These are phyloP conservation scores for Acarapis woodi DNA, from an alignment of 1,140 invertebrate genomes.

Conservation along the genomic window DNA sequence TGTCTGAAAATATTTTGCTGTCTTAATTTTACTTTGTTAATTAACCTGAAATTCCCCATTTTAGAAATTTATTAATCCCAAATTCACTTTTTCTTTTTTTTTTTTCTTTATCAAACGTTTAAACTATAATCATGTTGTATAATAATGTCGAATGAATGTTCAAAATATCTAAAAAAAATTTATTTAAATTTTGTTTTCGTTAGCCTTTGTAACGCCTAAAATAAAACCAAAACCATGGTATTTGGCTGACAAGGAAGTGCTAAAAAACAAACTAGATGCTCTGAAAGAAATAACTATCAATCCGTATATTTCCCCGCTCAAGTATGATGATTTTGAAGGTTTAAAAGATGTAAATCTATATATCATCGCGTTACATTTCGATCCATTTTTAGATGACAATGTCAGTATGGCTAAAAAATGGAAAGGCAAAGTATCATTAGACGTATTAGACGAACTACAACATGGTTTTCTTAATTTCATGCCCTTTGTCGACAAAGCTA, in stretches of 20 bases:
- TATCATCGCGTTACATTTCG: constrained; percentile 17
- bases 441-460: constrained; percentile 2
- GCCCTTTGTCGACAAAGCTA: not conserved
- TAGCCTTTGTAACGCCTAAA: too few relatives aligned
- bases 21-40: too few relatives aligned
- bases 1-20: too few relatives aligned
- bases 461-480: constrained; percentile 4
- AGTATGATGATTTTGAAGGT: constrained; percentile 4
- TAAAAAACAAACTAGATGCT: not conserved
- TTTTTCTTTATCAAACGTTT: too few relatives aligned
- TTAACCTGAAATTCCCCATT: too few relatives aligned
- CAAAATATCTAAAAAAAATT: too few relatives aligned
- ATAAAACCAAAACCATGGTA: not conserved
- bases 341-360: not conserved
- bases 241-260: not conserved
- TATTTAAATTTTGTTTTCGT: too few relatives aligned
- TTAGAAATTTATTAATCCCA: too few relatives aligned
- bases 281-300: constrained; percentile 4
- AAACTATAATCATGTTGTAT: too few relatives aligned
- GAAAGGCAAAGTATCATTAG: constrained; percentile 4
- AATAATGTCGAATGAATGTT: too few relatives aligned
- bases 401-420: constrained; percentile 45
- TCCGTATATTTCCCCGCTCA: constrained; percentile 9
- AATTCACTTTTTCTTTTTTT: too few relatives aligned
- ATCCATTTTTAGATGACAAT: constrained; percentile 85